Evolutionary conservation across 2,888 invertebrate genomes (phyloP), one percentile per base, ranked within the genome.

Genomic region (Cheilosia urbana): DNA sequence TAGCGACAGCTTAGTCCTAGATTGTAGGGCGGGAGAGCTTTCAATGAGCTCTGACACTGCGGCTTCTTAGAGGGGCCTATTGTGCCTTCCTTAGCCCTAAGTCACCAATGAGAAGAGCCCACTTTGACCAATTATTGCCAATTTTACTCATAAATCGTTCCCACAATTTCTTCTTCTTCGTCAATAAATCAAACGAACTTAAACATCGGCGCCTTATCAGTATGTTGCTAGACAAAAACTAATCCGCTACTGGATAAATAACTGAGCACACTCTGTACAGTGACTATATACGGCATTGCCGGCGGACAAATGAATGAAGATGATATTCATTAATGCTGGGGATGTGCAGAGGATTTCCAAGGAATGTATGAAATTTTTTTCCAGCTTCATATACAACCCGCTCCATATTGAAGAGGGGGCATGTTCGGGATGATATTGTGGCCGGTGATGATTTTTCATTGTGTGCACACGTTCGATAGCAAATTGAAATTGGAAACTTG

Each of bases 401-500:
- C 9, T 17, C 30, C 21, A 11, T 45, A 24, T 21, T 6, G 9
- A 37, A 47, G 57, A 30, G 4, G 37, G 27, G 47, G 21, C 58
- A 24, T 66, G 62, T 63, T 68, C 17, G 45, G 63, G 55, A 19
- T 78, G 73, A 60, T 75, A 75, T 79, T 79, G 75, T 75, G 79
- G 79, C 69, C 73, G 63, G 66, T 80, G 66, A 71, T 85, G 84
- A 85, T 85, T 80, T 85, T 68, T 73, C 77, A 83, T 85, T 85
- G 85, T 85, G 45, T 77, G 63, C 47, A 72, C 63, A 77, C 63
- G 63, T 85, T 81, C 72, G 85, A 76, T 77, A 55, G 62, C 77
- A 85, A 81, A 85, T 81, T 81, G 85, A 85, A 85, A 85, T 85
- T 85, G 80, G 81, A 85, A 81, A 80, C 77, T 77, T 81, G 76